phyloP scores from a whole-genome alignment of 2,888 invertebrate species.

The Lymantria monacha region DNA sequence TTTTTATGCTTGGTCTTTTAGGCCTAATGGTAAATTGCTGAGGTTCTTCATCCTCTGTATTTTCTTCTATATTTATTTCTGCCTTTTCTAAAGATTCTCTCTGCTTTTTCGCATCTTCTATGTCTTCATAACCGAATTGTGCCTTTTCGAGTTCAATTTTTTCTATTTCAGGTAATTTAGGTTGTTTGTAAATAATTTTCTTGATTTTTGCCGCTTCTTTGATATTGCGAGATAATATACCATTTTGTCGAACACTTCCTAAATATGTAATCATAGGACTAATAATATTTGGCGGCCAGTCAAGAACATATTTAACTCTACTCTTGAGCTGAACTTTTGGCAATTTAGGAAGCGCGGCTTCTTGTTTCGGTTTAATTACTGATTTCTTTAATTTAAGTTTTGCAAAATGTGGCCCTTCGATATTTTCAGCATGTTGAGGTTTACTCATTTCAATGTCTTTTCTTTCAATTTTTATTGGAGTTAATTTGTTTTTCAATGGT shows the following conservation, averaged over 20 bases:
- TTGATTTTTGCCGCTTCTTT: slow-evolving; percentile 86
- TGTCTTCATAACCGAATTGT: slow-evolving; percentile 77
- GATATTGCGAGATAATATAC: slow-evolving; percentile 86
- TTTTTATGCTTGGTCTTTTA: slow-evolving; percentile 66
- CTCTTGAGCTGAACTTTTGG: slow-evolving; percentile 89
- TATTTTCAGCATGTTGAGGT: slow-evolving; percentile 83
- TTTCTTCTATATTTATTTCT: slow-evolving; percentile 33
- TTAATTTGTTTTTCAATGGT: slow-evolving; percentile 49
- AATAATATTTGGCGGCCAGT: slow-evolving; percentile 84
- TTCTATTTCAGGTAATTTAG: slow-evolving; percentile 79
- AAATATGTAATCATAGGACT: slow-evolving; percentile 77
- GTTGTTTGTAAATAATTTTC: slow-evolving; percentile 82
- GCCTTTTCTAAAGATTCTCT: slow-evolving; percentile 31
- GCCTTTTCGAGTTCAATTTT: slow-evolving; percentile 82
- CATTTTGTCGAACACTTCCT: slow-evolving; percentile 83
- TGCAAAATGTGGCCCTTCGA: slow-evolving; percentile 84
- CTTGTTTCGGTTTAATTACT: slow-evolving; percentile 72
- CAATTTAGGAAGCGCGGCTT: slow-evolving; percentile 62
- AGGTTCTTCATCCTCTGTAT: slow-evolving; percentile 51
- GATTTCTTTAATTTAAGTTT: slow-evolving; percentile 87
- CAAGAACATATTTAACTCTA: slow-evolving; percentile 82
- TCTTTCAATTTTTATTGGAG: slow-evolving; percentile 84
- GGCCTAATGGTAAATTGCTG: slow-evolving; percentile 70
- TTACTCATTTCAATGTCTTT: slow-evolving; percentile 84
- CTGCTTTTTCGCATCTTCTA: slow-evolving; percentile 54